Evolutionary conservation across 2,797 vertebrate species (phyloP), one percentile per base, ranked within the genome.

Genomic region (Xenentodon cancila): DNA sequence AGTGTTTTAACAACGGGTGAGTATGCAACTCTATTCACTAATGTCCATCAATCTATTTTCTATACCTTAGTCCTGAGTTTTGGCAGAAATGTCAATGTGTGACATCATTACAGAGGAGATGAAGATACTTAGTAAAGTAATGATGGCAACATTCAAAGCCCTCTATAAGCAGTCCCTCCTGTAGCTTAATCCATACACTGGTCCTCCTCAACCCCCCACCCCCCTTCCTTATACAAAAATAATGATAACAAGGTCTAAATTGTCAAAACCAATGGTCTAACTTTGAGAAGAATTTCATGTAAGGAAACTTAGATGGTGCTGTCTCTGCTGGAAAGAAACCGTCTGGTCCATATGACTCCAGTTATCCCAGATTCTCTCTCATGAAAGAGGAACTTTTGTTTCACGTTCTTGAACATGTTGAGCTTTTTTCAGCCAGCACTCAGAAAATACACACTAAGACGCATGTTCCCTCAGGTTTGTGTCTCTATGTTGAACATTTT

Each of bases 321-420:
- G 9, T 8, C 62, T 44, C 42, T 37, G 50, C 56, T 75, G 78
- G 67, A 73, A 43, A 66, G 60, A 54, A 78, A 40, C 73, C 40
- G 43, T 17, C 54, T 2, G 37, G 57, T 53, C 81, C 89, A 92
- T 84, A 85, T 91, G 89, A 87, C 79, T 89, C 76, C 79, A 83
- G 85, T 91, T 91, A 91, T 90, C 84, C 72, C 64, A 16, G 73
- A 79, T 71, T 83, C 78, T 74, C 58, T 61, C 87, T 87, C 71
- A 60, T 79, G 82, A 89, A 81, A 87, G 68, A 64, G 81, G 79
- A 86, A 88, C 80, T 84, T 86, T 84, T 79, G 81, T 85, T 87
- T 83, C 85, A 86, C 84, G 75, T 91, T 90, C 80, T 88, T 82
- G 65, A 88, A 89, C 79, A 82, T 66, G 84, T 80, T 76, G 80